A percentile compares a stretch with the other conserved stretches of the same genome.
Evolutionary conservation across 1,140 invertebrate genomes (phyloP).

Genomic region (Cherax quadricarinatus): DNA sequence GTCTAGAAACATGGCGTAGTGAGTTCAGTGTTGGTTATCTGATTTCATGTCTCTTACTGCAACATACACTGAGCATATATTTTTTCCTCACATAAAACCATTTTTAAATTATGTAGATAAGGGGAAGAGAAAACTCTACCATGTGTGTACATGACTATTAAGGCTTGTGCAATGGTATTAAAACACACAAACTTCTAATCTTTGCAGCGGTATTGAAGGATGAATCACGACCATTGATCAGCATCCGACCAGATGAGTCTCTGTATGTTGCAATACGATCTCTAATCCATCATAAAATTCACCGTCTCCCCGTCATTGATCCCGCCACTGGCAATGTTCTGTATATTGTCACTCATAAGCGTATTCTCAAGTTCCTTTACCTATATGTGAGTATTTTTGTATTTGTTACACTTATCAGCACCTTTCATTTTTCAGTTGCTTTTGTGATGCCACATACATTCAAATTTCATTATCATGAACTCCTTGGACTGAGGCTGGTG

Average conservation of each 20-base stretch:
- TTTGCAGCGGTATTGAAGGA: constrained; percentile 87
- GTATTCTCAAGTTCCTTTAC: constrained; percentile 98
- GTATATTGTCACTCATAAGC: constrained; percentile 99
- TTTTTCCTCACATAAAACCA: no score
- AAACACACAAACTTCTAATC: background rate
- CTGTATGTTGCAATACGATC: constrained; percentile 95
- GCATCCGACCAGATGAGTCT: constrained; percentile 91
- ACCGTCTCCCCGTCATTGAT: constrained; percentile 98
- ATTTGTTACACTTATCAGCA: background rate
- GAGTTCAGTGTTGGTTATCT: constrained; percentile 62
- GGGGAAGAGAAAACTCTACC: no score
- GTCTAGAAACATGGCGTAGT: constrained; percentile 96
- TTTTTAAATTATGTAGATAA: no score
- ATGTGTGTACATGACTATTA: no score
- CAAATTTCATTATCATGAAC: no score
- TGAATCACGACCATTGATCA: constrained; percentile 88
- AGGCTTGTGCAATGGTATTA: no score
- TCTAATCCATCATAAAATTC: constrained; percentile 95
- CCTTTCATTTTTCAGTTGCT: background rate
- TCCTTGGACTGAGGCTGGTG: no score
- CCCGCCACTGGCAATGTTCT: constrained; percentile 96
- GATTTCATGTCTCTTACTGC: no score
- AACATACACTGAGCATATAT: no score
- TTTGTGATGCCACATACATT: no score
- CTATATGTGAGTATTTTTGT: constrained; percentile 91